Base-by-base conservation (phyloP, 2,113 vertebrate genomes). In the Labeo catla region DNA sequence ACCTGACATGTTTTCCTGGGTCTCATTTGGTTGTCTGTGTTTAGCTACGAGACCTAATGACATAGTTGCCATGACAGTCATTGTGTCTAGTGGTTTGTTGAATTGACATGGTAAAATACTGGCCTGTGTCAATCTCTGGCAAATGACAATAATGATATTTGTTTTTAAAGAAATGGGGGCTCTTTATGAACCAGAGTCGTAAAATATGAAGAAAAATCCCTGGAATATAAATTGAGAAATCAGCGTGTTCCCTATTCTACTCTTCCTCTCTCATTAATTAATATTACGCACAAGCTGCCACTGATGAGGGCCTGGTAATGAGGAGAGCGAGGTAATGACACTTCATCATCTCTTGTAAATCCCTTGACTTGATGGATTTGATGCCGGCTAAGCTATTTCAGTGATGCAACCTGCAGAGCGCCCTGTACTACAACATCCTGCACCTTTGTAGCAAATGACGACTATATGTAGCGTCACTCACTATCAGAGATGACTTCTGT, bases 291-390 rank as follows among this genome's bases (percentile, higher is more conserved):
- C 89, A 63, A 91, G 91, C 90, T 89, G 70, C 70, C 49, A 87
- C 86, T 92, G 92, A 94, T 94, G 91, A 94, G 91, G 92, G 92
- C 89, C 90, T 92, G 90, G 90, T 94, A 93, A 95, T 94, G 92
- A 94, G 91, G 92, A 86, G 36, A 84, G 91, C 90, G 91, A 91
- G 92, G 91, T 94, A 94, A 94, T 94, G 93, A 94, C 93, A 92
- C 92, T 93, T 92, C 91, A 95, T 95, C 93, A 94, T 93, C 91
- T 91, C 90, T 88, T 90, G 90, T 88, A 90, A 91, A 93, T 94
- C 92, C 93, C 93, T 91, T 83, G 39, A 92, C 90, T 92, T 89
- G 91, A 92, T 86, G 87, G 81, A 82, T 84, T 79, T 84, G 77
- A 87, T 88, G 72, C 86, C 52, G 84, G 84, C 81, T 87, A 72